phyloP scores from a whole-genome alignment of 2,797 vertebrate species.

The Sebastes kiyomatsui region DNA sequence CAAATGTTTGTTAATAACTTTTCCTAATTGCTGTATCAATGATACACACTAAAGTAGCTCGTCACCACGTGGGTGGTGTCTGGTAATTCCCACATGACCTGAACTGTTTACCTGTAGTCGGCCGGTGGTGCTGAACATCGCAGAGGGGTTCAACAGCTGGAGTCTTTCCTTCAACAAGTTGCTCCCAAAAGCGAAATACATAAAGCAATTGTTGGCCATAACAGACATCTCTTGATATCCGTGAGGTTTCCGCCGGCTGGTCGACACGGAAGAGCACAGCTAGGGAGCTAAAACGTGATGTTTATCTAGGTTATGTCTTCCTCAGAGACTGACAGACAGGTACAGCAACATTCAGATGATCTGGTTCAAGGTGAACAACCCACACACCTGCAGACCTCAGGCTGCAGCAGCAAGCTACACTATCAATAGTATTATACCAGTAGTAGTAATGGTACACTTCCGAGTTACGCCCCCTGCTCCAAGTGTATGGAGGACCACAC shows the following conservation, averaged over 20 bases:
- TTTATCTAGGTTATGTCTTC: background rate
- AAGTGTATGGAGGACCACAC: too few relatives aligned
- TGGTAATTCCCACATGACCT: background rate
- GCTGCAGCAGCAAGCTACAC: too few relatives aligned
- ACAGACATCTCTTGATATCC: constrained; percentile 12
- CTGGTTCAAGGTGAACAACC: too few relatives aligned
- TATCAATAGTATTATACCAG: too few relatives aligned
- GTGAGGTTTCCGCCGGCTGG: too few relatives aligned
- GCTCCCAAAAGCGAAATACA: constrained; percentile 84
- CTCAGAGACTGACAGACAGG: too few relatives aligned
- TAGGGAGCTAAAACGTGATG: rapidly evolving
- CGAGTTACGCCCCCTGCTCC: too few relatives aligned
- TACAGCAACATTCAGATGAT: too few relatives aligned
- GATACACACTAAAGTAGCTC: background rate
- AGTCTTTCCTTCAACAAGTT: constrained; percentile 82
- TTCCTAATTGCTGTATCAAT: background rate
- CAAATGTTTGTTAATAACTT: background rate
- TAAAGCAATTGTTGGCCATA: constrained; percentile 36
- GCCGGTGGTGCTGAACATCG: constrained; percentile 66
- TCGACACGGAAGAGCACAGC: background rate
- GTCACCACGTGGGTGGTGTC: too few relatives aligned
- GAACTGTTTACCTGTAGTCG: constrained; percentile 67
- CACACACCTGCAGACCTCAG: too few relatives aligned
- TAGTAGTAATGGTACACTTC: too few relatives aligned
- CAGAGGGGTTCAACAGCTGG: constrained; percentile 76